Conservation (phyloP, 1,140 invertebrate genomes). For the Lanistes nyassanus region DNA sequence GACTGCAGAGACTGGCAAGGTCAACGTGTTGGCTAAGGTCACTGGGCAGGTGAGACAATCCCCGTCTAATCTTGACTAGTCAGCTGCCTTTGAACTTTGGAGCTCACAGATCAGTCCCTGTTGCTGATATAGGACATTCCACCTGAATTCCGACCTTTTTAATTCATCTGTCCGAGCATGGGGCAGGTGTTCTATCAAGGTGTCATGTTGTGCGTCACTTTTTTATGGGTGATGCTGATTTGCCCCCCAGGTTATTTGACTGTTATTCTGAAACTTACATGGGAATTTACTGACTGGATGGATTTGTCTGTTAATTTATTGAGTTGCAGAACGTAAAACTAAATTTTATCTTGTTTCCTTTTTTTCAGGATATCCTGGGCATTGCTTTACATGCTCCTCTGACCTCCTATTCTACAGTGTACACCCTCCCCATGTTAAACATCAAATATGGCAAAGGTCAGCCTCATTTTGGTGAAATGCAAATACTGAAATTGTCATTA, state of each 20-base stretch:
- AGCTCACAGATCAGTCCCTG: background rate
- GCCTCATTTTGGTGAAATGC: background rate
- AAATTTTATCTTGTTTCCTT: background rate
- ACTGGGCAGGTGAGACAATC: constrained; percentile 74
- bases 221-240: no score
- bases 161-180: no score
- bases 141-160: no score
- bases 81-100: background rate
- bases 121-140: background rate
- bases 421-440: constrained; percentile 96
- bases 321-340: no score
- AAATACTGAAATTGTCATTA: background rate
- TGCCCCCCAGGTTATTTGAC: background rate
- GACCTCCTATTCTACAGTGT: constrained; percentile 84
- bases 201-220: no score
- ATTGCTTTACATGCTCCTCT: constrained; percentile 84
- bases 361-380: constrained; percentile 76
- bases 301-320: no score
- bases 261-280: no score
- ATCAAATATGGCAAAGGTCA: constrained; percentile 94
- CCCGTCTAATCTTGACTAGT: background rate
- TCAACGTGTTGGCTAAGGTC: constrained; percentile 78
- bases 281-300: no score
- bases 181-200: no score
- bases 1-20: constrained; percentile 82